A percentile compares a stretch with the other conserved stretches of the same genome.
phyloP scores from a whole-genome alignment of 2,113 vertebrate species.

The Muntiacus reevesi region DNA sequence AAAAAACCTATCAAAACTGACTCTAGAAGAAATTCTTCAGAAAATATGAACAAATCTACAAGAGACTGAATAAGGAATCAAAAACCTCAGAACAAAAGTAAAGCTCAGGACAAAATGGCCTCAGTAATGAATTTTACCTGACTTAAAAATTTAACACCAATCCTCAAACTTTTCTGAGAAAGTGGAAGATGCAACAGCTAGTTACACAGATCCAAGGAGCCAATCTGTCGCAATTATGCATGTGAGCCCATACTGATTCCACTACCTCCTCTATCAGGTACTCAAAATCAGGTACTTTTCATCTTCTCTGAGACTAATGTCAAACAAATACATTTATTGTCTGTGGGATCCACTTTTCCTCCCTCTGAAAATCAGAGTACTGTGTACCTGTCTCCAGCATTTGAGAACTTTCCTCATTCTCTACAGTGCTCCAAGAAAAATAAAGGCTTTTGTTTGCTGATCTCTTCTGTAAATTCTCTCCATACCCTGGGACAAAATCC shows the following conservation, averaged over 20 bases:
- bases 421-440: neutral
- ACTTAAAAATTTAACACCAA: neutral
- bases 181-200: neutral
- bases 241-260: neutral
- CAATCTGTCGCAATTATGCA: neutral
- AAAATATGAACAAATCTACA: neutral
- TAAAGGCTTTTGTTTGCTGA: neutral
- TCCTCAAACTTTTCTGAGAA: neutral
- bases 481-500: neutral
- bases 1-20: neutral
- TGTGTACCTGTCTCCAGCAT: neutral
- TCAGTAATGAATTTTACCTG: neutral
- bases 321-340: neutral
- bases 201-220: neutral
- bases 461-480: neutral
- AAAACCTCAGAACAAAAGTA: neutral
- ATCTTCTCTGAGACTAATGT: neutral
- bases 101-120: neutral
- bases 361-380: neutral
- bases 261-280: neutral
- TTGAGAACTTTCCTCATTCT: neutral
- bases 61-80: neutral
- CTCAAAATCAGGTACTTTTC: neutral
- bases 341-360: neutral
- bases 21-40: neutral